Evolutionary conservation across 2,113 vertebrate genomes (phyloP), one percentile per base, ranked within the genome.

Genomic region (Motacilla alba): DNA sequence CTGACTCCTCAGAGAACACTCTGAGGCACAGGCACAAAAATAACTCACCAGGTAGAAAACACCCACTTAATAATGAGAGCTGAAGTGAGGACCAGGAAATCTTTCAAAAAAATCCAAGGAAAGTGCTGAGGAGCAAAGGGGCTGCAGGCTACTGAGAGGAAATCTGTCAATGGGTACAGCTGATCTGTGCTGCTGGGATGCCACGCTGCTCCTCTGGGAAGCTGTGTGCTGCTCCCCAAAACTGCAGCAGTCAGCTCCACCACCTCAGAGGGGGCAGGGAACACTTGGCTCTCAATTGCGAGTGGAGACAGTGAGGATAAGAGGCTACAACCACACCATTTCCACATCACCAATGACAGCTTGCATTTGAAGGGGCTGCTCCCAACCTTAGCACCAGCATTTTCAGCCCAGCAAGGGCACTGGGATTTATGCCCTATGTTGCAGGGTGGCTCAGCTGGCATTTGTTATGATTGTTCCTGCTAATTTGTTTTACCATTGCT

Each of bases 161-260:
- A 76, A 76, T 43, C 23, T 78, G 80, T 33, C 0, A 0, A 18
- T 11, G 49, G 28, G 44, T 35, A 28, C 63, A 67, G 60, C 1
- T 0, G 0, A 18, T 31, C 22, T 46, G 59, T 50, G 72, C 79
- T 43, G 47, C 39, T 39, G 24, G 75, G 62, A 72, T 31, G 35
- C 43, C 43, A 37, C 0, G 0, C 31, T 2, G 7, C 49, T 46
- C 26, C 89, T 60, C 50, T 0, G 5, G 46, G 59, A 77, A 56
- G 66, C 39, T 52, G 41, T 1, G 10, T 28, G 28, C 66, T 47
- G 55, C 67, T 74, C 55, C 73, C 64, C 4, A 0, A 41, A 59
- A 87, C 49, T 1, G 7, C 47, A 11, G 0, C 0, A 56, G 74
- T 13, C 41, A 9, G 50, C 63, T 49, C 50, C 5, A 3, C 9